phyloP scores from a whole-genome alignment of 2,888 invertebrate genomes.

The Hartigia nigra region DNA sequence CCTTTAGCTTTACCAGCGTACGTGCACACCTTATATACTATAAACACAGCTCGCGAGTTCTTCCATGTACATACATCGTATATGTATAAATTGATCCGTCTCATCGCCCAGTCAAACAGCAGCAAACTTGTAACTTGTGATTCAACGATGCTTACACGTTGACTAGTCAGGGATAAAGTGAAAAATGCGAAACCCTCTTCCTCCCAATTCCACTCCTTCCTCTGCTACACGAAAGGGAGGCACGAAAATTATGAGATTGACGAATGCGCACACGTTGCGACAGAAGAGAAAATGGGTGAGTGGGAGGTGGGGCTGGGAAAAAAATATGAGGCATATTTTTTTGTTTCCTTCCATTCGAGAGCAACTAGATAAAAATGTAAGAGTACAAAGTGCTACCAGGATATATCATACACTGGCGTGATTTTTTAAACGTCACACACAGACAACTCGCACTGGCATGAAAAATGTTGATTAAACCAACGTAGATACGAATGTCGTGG shows the following conservation, averaged over 20 bases:
- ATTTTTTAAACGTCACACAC: background rate
- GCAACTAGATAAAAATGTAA: background rate
- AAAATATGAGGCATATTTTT: background rate
- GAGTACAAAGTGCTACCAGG: background rate
- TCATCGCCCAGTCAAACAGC: constrained; percentile 20
- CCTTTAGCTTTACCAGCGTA: background rate
- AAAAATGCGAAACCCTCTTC: constrained; percentile 11
- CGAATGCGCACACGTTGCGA: background rate
- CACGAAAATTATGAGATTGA: background rate
- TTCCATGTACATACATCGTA: background rate
- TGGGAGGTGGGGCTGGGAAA: background rate
- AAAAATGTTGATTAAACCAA: background rate
- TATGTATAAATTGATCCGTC: constrained; percentile 22
- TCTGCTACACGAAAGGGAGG: background rate
- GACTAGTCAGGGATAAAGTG: constrained; percentile 22
- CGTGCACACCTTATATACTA: background rate
- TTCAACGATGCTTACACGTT: constrained; percentile 12
- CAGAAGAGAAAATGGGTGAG: background rate
- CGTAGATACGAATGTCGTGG: background rate
- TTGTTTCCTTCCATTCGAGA: background rate
- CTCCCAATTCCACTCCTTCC: background rate
- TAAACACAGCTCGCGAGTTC: background rate
- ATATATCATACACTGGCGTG: background rate
- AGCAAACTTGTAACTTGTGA: constrained; percentile 20
- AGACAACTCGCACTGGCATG: background rate